Base-by-base conservation (phyloP, 2,888 invertebrate species). In the Colletes collaris region DNA sequence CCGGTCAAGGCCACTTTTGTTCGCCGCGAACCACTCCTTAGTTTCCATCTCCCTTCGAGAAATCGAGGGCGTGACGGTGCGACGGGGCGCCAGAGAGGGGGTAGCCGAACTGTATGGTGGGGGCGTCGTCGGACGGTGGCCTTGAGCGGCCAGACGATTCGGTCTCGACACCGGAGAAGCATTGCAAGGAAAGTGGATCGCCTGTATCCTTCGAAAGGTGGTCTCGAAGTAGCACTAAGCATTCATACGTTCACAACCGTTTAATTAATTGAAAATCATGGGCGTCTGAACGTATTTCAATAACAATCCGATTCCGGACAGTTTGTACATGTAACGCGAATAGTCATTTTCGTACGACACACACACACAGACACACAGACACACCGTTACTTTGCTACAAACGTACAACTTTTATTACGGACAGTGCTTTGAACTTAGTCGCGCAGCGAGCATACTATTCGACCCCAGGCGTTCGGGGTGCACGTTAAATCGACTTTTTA, bases 271-370 rank as follows among this genome's bases (percentile, higher is more conserved):
- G 40, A 50, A 19, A 40, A 35, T 62, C 55, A n/a, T 16, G 27
- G 50, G 49, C 35, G 50, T 70, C 44, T 37, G 16, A 46, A 46
- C 44, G 58, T 19, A 72, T 64, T 75, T 71, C 50, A 59, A 27
- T 27, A 27, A 27, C 44, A 8, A 55, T 55, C 52, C 35, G 64
- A 52, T 55, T 72, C 37, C n/a, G 44, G 27, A 13, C 68, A 49
- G 58, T 66, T 62, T 56, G 35, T 46, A 53, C 52, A n/a, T 13
- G 63, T 35, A 35, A 56, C 50, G 13, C 35, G 40, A 63, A 16
- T 6, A 8, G 44, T 8, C 44, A 46, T 46, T 46, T 46, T 46
- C 44, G 44, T 46, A 46, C 44, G 7, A 46, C 44, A 46, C 44
- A 10, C 44, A 46, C 8, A 46, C 44, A 46, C 44, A 46, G 6